phyloP scores from a whole-genome alignment of 2,888 invertebrate species.

The Germaria angustata region DNA sequence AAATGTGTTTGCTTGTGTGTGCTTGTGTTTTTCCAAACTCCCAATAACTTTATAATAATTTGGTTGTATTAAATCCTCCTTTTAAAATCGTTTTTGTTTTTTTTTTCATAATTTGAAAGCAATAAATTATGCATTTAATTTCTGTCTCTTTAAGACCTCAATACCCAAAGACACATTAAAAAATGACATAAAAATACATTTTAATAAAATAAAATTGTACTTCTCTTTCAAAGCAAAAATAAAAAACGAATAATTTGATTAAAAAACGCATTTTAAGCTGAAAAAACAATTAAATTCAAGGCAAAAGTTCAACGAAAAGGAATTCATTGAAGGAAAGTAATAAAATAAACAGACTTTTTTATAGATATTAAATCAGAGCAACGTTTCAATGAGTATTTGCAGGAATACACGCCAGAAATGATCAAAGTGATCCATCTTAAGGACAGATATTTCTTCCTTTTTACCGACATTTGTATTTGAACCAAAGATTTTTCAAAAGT shows the following conservation, averaged over 20 bases:
- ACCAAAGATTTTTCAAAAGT: too few species aligned
- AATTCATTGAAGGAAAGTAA: not conserved
- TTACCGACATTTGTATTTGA: too few species aligned
- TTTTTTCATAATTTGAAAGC: constrained; percentile 14
- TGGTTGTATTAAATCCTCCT: not conserved
- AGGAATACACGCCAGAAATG: not conserved
- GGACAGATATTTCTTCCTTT: too few species aligned
- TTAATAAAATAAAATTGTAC: constrained; percentile 12
- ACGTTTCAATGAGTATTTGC: not conserved
- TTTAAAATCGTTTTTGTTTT: not conserved
- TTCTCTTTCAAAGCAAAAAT: not conserved
- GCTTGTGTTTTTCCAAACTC: not conserved
- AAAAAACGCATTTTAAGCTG: constrained; percentile 14
- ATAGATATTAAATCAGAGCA: not conserved
- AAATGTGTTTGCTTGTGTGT: not conserved
- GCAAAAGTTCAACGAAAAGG: constrained; percentile 43
- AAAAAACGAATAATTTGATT: constrained; percentile 4
- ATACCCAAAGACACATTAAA: constrained; percentile 3
- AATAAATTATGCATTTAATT: constrained; percentile 53
- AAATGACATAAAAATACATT: constrained; percentile 42
- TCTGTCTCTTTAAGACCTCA: constrained; percentile 16
- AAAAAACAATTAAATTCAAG: constrained; percentile 37
- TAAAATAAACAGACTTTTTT: not conserved
- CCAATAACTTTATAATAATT: constrained; percentile 30
- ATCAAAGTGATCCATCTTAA: too few species aligned